Evolutionary conservation across 2,797 vertebrate genomes (phyloP), one percentile per base, ranked within the genome.

Genomic region (Takifugu rubripes): DNA sequence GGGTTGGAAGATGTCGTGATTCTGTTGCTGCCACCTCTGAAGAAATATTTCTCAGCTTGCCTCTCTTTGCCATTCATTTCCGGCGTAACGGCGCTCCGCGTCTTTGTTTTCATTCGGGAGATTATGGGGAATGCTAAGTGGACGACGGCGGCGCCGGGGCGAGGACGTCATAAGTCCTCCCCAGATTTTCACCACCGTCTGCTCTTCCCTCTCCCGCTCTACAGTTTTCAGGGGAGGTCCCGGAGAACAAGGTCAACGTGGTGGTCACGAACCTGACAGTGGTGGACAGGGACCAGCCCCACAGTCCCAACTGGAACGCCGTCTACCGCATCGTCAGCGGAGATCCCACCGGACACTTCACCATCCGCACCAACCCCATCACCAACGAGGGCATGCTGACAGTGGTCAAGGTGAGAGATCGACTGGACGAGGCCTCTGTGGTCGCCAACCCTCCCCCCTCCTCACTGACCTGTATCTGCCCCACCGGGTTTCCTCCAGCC

Each of bases 271-370:
- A 99, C 81, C 87, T 99, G 81, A 97, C 95, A 0, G 94, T 98
- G 75, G 83, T 93, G 76, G 97, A 99, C 89, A 80, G 93, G 42
- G 97, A 99, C 79, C 95, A 98, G 88, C 95, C 97, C 0, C 94
- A 96, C 86, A 96, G 95, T 0, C 93, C 95, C n/a, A 98, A 98
- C 89, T 99, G 97, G 97, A 98, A 98, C 0, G 95, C 95, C 0
- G 80, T 96, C 10, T 99, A 99, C 84, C 92, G 94, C 57, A 96
- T 99, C 24, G 92, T 98, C 75, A 96, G 94, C 0, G 97, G 97
- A 43, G 97, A 99, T 84, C 93, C 95, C 25, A 88, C 93, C 0
- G 93, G 94, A 12, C 96, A 99, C 82, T 99, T 99, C 84, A 92
- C 89, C 66, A 83, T 99, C 77, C 94, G 92, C 47, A 98, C 97